phyloP scores from a whole-genome alignment of 2,888 invertebrate genomes.

The Synanthedon formicaeformis region DNA sequence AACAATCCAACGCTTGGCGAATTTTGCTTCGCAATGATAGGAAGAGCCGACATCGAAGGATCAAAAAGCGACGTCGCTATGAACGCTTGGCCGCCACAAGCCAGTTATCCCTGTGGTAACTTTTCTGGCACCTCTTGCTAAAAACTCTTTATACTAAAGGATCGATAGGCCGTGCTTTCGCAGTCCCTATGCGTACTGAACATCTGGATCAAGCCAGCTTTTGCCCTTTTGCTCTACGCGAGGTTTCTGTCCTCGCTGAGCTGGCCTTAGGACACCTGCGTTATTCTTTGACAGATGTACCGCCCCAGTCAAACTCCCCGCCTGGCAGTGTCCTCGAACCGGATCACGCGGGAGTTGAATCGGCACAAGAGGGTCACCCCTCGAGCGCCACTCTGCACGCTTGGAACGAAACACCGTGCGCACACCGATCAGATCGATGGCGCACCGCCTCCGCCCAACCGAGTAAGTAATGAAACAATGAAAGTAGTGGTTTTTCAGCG shows the following conservation, averaged over 20 bases:
- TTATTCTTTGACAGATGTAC: constrained; percentile 76
- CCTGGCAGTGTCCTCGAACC: constrained; percentile 72
- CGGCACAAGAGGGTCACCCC: constrained; percentile 27
- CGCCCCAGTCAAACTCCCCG: constrained; percentile 77
- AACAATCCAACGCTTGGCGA: background rate
- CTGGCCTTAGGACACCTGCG: constrained; percentile 75
- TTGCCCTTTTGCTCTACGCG: constrained; percentile 67
- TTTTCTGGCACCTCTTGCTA: constrained; percentile 64
- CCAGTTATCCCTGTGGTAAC: constrained; percentile 78
- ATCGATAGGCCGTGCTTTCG: constrained; percentile 43
- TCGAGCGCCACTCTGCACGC: constrained; percentile 70
- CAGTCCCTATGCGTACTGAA: too few relatives aligned
- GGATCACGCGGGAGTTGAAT: constrained; percentile 51
- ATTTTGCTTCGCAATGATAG: background rate
- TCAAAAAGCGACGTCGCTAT: constrained; percentile 74
- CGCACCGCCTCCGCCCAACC: background rate
- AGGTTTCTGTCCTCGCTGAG: constrained; percentile 78
- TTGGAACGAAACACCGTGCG: constrained; percentile 35
- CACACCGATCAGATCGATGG: constrained; percentile 1
- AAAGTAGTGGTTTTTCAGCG: background rate
- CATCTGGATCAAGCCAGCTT: too few relatives aligned
- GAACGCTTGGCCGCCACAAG: constrained; percentile 57
- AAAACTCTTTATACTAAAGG: constrained; percentile 68
- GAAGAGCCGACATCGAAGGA: constrained; percentile 78
- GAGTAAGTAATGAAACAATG: constrained; percentile 2